Evolutionary conservation across 2,888 invertebrate species (phyloP), one percentile per base, ranked within the genome.

Genomic region (Polylopha cassiicola): DNA sequence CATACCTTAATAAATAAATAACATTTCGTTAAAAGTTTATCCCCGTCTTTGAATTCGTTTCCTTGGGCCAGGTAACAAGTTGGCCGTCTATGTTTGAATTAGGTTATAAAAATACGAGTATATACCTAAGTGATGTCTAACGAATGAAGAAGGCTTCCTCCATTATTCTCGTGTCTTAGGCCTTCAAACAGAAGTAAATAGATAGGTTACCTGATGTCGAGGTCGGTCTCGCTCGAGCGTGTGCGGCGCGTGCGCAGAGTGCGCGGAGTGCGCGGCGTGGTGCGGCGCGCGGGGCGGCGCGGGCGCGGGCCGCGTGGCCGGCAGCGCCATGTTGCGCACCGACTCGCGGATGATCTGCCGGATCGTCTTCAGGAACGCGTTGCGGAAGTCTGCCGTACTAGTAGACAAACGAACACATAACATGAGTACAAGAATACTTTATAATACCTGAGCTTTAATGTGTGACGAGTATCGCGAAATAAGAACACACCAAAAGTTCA

Each of bases 271-370:
- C 9, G 90, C 88, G 57, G 91, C 89, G 37, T 97, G 97, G 77
- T 98, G 92, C 63, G 95, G 94, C 98, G 79, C 77, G 11, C 81
- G 77, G 4, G 84, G 80, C 28, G 88, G 87, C 27, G 81, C 73
- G 2, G 87, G 87, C 51, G 85, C 84, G 22, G 90, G 90, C 55
- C 94, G 92, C 9, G 90, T 88, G 57, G 91, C 89, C 38, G 97
- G 97, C 77, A 98, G 92, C 63, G 95, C 94, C 98, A 98, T 98
- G 79, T 97, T 97, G 59, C 97, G 90, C 26, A 98, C 98, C 44
- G 97, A 97, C 82, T 98, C 98, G 49, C 98, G 91, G 61, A 98
- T 98, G 53, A 98, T 98, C 84, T 98, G 98, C 38, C 98, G 89
- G 62, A 98, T 98, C 43, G 97, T 98, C 85, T 97, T 96, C 65